Percentiles rank a stretch among this genome's conserved stretches.
Evolutionary conservation across 30 jellyfish, hydroid and myxozoan genomes (phyloP).

Genomic region (Turritopsis rubra): DNA sequence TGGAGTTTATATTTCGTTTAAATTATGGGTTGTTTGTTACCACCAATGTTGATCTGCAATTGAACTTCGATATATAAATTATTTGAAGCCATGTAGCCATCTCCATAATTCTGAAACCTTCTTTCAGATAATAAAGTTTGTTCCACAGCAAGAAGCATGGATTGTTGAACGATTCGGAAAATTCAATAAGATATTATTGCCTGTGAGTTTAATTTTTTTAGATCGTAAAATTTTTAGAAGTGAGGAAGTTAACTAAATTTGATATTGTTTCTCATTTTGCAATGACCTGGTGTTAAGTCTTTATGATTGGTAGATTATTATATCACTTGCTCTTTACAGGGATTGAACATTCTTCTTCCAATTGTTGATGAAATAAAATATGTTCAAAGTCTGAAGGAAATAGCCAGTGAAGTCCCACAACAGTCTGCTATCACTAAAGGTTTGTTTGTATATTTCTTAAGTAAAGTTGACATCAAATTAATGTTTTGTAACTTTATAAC

Average conservation of each 20-base stretch:
- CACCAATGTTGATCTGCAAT: too few relatives aligned
- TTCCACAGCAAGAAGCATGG: constrained; percentile 99
- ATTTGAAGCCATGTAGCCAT: too few relatives aligned
- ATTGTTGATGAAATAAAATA: constrained; percentile 87
- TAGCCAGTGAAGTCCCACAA: constrained; percentile 91
- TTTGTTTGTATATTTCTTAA: constrained; percentile 2
- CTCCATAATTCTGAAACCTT: not conserved
- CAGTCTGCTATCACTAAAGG: constrained; percentile 99
- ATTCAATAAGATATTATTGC: constrained; percentile 55
- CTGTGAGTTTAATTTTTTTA: constrained; percentile 40
- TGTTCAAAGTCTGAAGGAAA: constrained; percentile 88
- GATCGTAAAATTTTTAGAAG: too few relatives aligned
- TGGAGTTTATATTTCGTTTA: not conserved
- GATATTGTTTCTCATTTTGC: not conserved
- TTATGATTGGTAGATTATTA: not conserved
- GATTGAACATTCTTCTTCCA: constrained; percentile 77
- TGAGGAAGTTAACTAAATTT: too few relatives aligned
- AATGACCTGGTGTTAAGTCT: not conserved
- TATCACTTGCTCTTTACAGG: constrained; percentile 38
- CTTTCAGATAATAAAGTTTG: constrained; percentile 73
- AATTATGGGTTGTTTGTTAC: too few relatives aligned
- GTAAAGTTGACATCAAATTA: too few relatives aligned
- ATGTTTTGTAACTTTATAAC: too few relatives aligned
- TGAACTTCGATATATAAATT: too few relatives aligned
- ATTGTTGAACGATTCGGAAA: constrained; percentile 94